Conservation (phyloP, 2,888 invertebrate genomes). For the Elysia crispata region DNA sequence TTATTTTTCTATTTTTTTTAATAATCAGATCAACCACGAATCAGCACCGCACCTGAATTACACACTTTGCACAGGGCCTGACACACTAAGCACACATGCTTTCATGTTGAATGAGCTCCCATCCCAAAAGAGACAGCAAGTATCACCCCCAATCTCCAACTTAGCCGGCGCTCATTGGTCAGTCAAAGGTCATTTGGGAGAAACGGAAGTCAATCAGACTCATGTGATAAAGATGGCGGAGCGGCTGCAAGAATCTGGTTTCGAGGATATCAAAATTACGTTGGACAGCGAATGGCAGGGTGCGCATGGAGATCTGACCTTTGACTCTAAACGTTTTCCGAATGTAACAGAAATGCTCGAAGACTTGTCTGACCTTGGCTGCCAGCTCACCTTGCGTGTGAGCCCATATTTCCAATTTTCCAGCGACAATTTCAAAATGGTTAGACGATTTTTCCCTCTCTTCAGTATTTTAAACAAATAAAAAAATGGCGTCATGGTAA, state of each 20-base stretch:
- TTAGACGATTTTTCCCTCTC: too few species aligned
- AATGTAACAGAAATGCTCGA: conserved; percentile 58
- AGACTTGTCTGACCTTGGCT: conserved; percentile 45
- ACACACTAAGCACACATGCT: conserved; percentile 65
- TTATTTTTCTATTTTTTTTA: too few species aligned
- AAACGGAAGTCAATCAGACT: conserved; percentile 27
- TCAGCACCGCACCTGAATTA: conserved; percentile 78
- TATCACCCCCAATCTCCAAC: conserved; percentile 80
- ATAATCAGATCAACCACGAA: background rate
- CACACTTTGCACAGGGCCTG: conserved; percentile 82
- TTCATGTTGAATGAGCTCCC: conserved; percentile 38
- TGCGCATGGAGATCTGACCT: conserved; percentile 88
- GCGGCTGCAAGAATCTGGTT: background rate
- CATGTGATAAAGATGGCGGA: conserved; percentile 21
- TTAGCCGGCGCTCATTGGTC: conserved; percentile 91
- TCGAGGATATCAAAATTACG: conserved; percentile 4
- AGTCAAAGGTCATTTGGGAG: conserved; percentile 69
- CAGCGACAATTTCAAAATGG: conserved; percentile 36
- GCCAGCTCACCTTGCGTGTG: conserved; percentile 55
- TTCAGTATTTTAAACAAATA: too few species aligned
- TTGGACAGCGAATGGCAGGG: conserved; percentile 91
- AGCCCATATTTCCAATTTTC: conserved; percentile 63
- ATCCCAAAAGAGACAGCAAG: background rate
- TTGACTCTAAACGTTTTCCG: conserved; percentile 80
- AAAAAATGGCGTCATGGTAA: too few species aligned